Percentiles rank a stretch among this genome's conserved stretches.
Conservation (phyloP, 2,113 vertebrate genomes). For the Delphinus delphis region DNA sequence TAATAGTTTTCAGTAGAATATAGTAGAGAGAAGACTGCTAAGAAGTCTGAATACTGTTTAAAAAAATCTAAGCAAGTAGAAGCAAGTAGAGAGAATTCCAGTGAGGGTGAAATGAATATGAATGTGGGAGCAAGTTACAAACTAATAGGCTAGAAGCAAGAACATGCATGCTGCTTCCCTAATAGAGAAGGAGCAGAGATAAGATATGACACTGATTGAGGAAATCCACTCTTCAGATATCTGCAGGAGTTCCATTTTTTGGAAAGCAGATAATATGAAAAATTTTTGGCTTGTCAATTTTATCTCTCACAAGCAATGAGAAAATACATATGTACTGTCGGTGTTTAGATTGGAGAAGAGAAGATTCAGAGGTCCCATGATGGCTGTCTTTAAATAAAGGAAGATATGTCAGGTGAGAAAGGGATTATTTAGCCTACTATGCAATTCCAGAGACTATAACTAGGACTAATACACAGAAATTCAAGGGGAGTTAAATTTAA, state of each 20-base stretch:
- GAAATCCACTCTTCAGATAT: neutral
- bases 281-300: constrained; percentile 29
- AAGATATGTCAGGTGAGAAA: neutral
- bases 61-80: neutral
- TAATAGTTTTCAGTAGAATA: neutral
- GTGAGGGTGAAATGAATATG: neutral
- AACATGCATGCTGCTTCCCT: neutral
- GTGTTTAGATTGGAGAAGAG: neutral
- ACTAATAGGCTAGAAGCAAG: neutral
- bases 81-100: neutral
- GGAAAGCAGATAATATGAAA: neutral
- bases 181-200: neutral
- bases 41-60: neutral
- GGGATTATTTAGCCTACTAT: neutral
- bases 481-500: neutral
- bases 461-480: neutral
- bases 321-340: neutral
- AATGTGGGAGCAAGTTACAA: neutral
- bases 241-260: neutral
- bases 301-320: neutral
- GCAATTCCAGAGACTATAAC: neutral
- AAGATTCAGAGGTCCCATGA: neutral
- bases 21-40: neutral
- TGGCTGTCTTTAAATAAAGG: neutral
- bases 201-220: neutral